Conservation (phyloP, 2,113 vertebrate species). For the Periophthalmus modestus region DNA sequence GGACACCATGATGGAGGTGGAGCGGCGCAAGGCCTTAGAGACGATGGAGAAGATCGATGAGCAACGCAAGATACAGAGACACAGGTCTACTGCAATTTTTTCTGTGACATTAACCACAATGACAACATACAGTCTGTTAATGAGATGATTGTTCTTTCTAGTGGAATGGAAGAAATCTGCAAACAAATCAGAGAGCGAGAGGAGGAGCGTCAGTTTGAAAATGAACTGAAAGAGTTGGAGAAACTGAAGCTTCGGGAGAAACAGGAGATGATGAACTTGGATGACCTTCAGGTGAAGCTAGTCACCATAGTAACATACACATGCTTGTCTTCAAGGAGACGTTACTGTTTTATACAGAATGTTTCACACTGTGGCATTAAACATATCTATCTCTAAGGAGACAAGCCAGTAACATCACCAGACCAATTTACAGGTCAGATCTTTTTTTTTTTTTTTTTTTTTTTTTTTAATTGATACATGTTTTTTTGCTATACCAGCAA, state of each 20-base stretch:
- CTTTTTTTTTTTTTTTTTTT: too few relatives aligned
- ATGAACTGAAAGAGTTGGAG: conserved; percentile 80
- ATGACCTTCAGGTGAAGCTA: conserved; percentile 79
- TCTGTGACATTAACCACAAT: background rate
- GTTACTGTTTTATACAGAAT: too few relatives aligned
- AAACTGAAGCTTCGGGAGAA: conserved; percentile 73
- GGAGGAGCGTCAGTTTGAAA: conserved; percentile 72
- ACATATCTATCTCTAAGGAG: too few relatives aligned
- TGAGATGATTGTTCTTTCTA: conserved; percentile 36
- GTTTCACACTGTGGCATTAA: too few relatives aligned
- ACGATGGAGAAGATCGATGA: conserved; percentile 75
- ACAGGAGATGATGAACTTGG: conserved; percentile 78
- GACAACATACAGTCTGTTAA: background rate
- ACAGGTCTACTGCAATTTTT: conserved; percentile 57
- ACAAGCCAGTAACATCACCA: too few relatives aligned
- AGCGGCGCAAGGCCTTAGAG: conserved; percentile 76
- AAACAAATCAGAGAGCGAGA: conserved; percentile 81
- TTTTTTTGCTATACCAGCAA: too few relatives aligned
- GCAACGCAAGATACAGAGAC: conserved; percentile 76
- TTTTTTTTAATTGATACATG: too few relatives aligned
- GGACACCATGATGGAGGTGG: conserved; percentile 86
- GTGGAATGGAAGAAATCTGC: conserved; percentile 80
- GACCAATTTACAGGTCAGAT: too few relatives aligned
- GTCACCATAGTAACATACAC: background rate
- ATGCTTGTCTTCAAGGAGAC: too few relatives aligned